phyloP scores from a whole-genome alignment of 2,113 vertebrate genomes.

The Camelus dromedarius region DNA sequence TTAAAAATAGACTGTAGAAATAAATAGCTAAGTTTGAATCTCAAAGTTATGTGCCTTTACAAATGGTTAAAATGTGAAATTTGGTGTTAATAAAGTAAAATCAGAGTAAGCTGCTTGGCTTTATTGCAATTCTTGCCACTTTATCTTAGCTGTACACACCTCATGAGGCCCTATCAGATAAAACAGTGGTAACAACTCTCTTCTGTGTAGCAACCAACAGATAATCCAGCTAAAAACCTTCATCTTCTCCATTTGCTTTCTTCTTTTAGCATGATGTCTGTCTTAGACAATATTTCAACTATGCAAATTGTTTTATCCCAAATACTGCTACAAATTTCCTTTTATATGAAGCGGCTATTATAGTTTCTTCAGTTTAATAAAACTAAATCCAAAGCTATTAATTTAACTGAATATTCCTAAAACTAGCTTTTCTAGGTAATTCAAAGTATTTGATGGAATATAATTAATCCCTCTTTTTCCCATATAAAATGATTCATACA shows the following conservation, averaged over 20 bases:
- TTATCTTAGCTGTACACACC: neutral
- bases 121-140: neutral
- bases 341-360: neutral
- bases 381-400: neutral
- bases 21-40: neutral
- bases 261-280: neutral
- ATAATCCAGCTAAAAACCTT: neutral
- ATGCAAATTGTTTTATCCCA: neutral
- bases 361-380: neutral
- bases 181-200: neutral
- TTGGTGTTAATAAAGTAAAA: neutral
- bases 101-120: neutral
- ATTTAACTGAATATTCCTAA: neutral
- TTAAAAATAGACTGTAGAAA: neutral
- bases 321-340: neutral
- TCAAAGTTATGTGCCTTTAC: neutral
- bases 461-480: neutral
- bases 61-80: constrained; percentile 25
- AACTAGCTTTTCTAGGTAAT: neutral
- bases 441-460: neutral
- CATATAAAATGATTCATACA: neutral
- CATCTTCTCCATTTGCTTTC: neutral
- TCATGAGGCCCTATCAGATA: neutral
- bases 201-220: neutral
- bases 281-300: neutral